These are phyloP conservation scores for Podarcis siculus DNA, from an alignment of 2,797 vertebrate genomes.

Conservation along the genomic window DNA sequence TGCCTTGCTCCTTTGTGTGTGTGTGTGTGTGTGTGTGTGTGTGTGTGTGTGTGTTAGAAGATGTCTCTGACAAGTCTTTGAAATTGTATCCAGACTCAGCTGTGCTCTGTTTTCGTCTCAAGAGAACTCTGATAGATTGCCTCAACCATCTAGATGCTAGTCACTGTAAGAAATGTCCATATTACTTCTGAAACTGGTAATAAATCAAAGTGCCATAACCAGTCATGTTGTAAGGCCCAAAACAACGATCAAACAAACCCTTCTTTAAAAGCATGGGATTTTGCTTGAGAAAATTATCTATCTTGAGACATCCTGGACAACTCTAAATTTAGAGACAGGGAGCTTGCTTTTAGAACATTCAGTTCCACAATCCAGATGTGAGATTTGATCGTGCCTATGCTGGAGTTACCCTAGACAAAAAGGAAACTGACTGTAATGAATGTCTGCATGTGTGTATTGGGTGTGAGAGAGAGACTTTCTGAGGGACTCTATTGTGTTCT, in stretches of 20 bases:
- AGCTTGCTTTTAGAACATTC: not conserved
- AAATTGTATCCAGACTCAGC: constrained; percentile 49
- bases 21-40: too few species aligned
- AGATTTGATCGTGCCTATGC: not conserved
- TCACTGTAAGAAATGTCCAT: constrained; percentile 57
- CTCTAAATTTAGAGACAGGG: not conserved
- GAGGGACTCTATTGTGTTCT: not conserved
- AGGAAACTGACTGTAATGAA: not conserved
- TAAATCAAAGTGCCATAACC: constrained; percentile 64
- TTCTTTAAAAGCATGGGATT: not conserved
- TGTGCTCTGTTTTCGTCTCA: constrained; percentile 54
- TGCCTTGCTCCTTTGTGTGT: not conserved
- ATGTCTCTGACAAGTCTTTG: not conserved
- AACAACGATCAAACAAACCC: constrained; percentile 16
- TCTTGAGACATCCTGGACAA: not conserved
- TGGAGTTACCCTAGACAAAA: not conserved
- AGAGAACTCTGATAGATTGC: constrained; percentile 61
- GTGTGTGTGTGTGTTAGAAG: not conserved
- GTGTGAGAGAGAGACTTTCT: not conserved
- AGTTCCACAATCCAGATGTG: constrained; percentile 4
- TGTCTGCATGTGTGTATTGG: not conserved
- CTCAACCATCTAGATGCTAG: constrained; percentile 55
- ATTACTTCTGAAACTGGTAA: constrained; percentile 38
- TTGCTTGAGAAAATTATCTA: constrained; percentile 34
- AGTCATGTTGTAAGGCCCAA: constrained; percentile 41